A percentile compares a stretch with the other conserved stretches of the same genome.
These are phyloP conservation scores for Mnemiopsis leidyi DNA, from an alignment of 37 sponge, comb jelly and placozoan genomes.

Conservation along the genomic window DNA sequence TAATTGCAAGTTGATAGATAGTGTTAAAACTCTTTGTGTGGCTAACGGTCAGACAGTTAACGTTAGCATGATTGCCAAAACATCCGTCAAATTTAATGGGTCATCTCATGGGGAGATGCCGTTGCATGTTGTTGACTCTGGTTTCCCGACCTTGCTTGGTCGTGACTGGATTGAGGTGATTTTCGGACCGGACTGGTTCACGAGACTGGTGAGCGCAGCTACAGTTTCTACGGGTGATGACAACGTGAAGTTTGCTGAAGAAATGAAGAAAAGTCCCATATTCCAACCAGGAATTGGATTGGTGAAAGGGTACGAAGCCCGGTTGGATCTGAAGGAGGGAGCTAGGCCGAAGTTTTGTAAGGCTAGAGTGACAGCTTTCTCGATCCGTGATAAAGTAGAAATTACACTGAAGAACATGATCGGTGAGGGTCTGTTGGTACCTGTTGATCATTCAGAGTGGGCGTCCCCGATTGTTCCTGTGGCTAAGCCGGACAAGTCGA, in stretches of 20 bases:
- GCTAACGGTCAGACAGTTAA: neutral
- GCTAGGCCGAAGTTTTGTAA: neutral
- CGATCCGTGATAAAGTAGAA: neutral
- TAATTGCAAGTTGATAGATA: neutral
- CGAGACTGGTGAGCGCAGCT: neutral
- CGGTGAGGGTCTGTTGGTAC: conserved; percentile 64
- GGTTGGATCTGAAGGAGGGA: neutral
- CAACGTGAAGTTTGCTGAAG: neutral
- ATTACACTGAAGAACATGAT: neutral
- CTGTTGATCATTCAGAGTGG: conserved; percentile 66
- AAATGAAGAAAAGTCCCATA: neutral
- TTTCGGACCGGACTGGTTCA: neutral
- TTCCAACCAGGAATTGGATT: neutral
- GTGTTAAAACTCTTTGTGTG: neutral
- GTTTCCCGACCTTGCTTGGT: neutral
- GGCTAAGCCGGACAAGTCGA: conserved; percentile 57
- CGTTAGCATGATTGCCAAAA: neutral
- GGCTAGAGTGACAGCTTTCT: neutral
- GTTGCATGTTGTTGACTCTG: neutral
- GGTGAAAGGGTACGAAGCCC: neutral
- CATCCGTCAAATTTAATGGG: neutral
- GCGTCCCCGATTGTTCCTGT: conserved; percentile 72
- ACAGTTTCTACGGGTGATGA: neutral
- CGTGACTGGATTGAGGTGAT: neutral
- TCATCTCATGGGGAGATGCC: neutral